A percentile compares a stretch with the other conserved stretches of the same genome.
phyloP scores from a whole-genome alignment of 2,797 vertebrate genomes.

The Bucorvus abyssinicus region DNA sequence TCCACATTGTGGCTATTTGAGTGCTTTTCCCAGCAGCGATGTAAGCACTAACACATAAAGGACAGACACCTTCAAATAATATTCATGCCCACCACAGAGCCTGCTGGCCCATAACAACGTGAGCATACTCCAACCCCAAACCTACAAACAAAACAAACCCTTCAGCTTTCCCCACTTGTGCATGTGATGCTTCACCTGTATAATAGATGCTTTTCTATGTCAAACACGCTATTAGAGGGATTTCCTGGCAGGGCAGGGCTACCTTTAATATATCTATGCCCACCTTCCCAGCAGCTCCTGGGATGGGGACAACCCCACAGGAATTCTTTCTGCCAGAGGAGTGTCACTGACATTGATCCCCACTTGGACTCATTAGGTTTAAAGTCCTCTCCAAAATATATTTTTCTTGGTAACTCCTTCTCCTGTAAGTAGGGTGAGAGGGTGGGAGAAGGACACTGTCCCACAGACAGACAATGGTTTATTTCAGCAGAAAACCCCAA shows the following conservation, averaged over 20 bases:
- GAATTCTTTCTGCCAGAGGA: neutral
- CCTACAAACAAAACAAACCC: neutral
- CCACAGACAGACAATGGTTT: neutral
- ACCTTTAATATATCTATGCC: neutral
- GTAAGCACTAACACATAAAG: neutral
- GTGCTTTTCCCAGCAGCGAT: neutral
- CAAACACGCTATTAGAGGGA: neutral
- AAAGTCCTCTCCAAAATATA: neutral
- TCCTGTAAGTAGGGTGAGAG: neutral
- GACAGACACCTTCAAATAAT: neutral
- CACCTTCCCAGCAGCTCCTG: neutral
- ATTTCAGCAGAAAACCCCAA: neutral
- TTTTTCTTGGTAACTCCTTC: neutral
- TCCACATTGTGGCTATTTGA: neutral
- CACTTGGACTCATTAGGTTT: neutral
- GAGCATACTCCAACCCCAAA: neutral
- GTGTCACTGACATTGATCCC: neutral
- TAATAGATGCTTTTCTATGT: neutral
- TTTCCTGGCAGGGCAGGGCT: neutral
- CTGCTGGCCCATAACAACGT: neutral
- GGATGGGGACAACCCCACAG: neutral
- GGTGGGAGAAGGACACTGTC: neutral
- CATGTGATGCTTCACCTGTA: accelerated
- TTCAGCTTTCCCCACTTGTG: neutral
- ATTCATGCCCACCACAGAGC: neutral